Evolutionary conservation across 2,888 invertebrate genomes (phyloP).

Genomic region (Aphelenchoides bicaudatus): DNA sequence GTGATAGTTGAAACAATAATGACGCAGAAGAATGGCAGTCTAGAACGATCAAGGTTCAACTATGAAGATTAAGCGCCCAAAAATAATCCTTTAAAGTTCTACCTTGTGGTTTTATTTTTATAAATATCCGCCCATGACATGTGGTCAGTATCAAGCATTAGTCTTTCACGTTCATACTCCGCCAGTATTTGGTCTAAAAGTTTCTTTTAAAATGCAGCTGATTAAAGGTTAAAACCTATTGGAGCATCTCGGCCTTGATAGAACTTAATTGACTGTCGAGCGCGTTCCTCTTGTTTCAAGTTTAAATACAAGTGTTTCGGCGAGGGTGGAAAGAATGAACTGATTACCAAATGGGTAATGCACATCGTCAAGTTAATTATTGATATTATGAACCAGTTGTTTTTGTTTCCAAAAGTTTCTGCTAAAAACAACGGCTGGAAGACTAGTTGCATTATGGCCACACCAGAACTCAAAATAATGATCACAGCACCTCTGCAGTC

Average conservation of each 20-base stretch:
- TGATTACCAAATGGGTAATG: slow-evolving; percentile 40
- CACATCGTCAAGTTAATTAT: slow-evolving; percentile 37
- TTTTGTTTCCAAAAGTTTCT: slow-evolving; percentile 40
- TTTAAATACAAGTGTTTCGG: slow-evolving; percentile 57
- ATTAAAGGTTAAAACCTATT: too few relatives aligned
- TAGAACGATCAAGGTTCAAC: slow-evolving; percentile 33
- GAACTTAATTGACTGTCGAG: slow-evolving; percentile 38
- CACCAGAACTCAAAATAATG: slow-evolving; percentile 46
- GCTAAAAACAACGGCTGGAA: slow-evolving; percentile 50
- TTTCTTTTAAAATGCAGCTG: too few relatives aligned
- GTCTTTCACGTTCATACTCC: slow-evolving; percentile 28
- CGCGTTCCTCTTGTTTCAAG: slow-evolving; percentile 33
- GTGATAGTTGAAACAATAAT: slow-evolving; percentile 46
- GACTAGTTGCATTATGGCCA: slow-evolving; percentile 37
- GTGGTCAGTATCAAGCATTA: not conserved
- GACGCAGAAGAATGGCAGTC: slow-evolving; percentile 44
- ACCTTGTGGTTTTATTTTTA: slow-evolving; percentile 3
- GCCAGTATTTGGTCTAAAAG: slow-evolving; percentile 10
- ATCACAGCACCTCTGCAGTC: too few relatives aligned
- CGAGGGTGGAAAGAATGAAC: slow-evolving; percentile 44
- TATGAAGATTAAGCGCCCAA: not conserved
- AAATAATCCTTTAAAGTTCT: not conserved
- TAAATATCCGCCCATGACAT: not conserved
- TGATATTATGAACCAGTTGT: slow-evolving; percentile 42
- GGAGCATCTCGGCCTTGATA: slow-evolving; percentile 46